Percentiles rank a stretch among this genome's conserved stretches.
Evolutionary conservation across 1,140 invertebrate species (phyloP).

Genomic region (Telenomus remus): DNA sequence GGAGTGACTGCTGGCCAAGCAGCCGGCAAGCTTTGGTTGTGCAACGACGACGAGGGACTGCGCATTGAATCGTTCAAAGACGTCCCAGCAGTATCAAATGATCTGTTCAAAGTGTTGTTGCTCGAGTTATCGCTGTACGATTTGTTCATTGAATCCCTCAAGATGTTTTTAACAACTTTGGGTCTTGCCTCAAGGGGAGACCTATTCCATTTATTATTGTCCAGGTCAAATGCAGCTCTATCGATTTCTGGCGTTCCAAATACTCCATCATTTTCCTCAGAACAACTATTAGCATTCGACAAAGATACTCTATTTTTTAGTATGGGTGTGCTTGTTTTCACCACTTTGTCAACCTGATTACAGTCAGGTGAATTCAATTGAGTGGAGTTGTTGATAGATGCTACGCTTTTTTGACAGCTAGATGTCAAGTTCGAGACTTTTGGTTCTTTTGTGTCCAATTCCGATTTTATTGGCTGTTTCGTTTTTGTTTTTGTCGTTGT

Average conservation of each 20-base stretch:
- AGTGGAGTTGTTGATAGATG: neutral
- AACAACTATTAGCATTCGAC: conserved; percentile 12
- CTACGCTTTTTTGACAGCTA: neutral
- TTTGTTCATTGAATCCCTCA: neutral
- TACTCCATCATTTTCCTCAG: conserved; percentile 26
- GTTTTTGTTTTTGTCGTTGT: no score
- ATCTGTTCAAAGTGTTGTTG: conserved; percentile 12
- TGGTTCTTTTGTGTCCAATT: conserved; percentile 5
- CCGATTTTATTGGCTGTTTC: conserved; percentile 6
- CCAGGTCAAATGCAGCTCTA: neutral
- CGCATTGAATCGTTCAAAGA: conserved; percentile 17
- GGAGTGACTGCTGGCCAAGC: conserved; percentile 23
- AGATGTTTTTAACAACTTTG: neutral
- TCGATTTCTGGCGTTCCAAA: conserved; percentile 29
- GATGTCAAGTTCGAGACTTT: neutral
- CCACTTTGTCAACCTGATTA: conserved; percentile 1
- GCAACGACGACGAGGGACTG: conserved; percentile 54
- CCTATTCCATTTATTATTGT: neutral
- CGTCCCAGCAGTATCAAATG: neutral
- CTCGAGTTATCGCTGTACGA: neutral
- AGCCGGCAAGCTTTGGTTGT: conserved; percentile 1
- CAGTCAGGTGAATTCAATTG: conserved; percentile 1
- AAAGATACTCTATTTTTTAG: conserved; percentile 28
- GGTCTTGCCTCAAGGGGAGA: neutral
- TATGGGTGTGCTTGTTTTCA: conserved; percentile 48